These are phyloP conservation scores for Muraenolepis orangiensis DNA, from an alignment of 2,797 vertebrate genomes.

Conservation along the genomic window DNA sequence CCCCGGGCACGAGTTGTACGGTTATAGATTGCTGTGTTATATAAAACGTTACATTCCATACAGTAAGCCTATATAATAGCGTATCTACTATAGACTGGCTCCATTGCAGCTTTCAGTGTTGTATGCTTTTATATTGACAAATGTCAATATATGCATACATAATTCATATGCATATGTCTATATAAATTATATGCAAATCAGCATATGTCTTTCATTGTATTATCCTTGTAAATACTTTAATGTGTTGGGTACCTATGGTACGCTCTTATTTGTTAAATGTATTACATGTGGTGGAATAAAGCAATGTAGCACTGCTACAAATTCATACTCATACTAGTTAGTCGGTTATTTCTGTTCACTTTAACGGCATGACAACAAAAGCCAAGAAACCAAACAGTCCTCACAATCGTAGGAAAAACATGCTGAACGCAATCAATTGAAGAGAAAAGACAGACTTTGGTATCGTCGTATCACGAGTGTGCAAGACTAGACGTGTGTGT, in stretches of 20 bases:
- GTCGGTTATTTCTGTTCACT: not conserved
- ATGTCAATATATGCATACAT: not conserved
- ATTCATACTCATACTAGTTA: not conserved
- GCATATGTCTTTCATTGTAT: not conserved
- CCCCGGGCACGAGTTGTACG: not conserved
- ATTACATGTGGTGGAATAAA: not conserved
- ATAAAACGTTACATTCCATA: conserved; percentile 27
- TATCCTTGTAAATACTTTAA: not conserved
- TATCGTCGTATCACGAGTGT: not conserved
- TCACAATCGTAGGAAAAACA: not conserved
- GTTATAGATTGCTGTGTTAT: not conserved
- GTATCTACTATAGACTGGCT: not conserved
- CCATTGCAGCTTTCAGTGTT: not conserved
- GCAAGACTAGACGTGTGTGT: not conserved
- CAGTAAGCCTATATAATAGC: not conserved
- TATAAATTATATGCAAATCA: not conserved
- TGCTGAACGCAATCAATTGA: not conserved
- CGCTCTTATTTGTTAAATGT: conserved; percentile 9
- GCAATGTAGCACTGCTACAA: not conserved
- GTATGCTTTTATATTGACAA: not conserved
- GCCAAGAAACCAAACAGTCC: not conserved
- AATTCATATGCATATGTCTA: not conserved
- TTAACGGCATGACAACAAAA: not conserved
- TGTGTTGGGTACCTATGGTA: not conserved
- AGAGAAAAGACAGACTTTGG: not conserved